These are phyloP conservation scores for Amiota minor DNA, from an alignment of 2,888 invertebrate species.

Conservation along the genomic window DNA sequence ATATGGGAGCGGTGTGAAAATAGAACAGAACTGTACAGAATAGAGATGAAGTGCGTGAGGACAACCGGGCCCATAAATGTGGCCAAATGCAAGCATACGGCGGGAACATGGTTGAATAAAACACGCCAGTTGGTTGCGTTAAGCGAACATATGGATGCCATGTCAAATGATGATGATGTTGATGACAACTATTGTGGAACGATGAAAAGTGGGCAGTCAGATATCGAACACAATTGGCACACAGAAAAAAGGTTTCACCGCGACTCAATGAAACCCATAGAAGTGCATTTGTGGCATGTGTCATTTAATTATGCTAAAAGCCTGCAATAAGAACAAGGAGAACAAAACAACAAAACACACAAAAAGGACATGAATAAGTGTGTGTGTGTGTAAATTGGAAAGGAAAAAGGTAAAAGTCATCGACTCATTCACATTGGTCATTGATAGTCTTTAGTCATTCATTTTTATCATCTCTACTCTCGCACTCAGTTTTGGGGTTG, in stretches of 20 bases:
- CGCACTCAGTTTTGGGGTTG: slow-evolving; percentile 42
- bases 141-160: slow-evolving; percentile 69
- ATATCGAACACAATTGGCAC: background rate
- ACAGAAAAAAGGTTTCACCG: background rate
- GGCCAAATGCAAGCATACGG: slow-evolving; percentile 41
- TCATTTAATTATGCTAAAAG: slow-evolving; percentile 73
- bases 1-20: no score
- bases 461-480: no score
- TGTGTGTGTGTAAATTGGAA: no score
- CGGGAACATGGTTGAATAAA: slow-evolving; percentile 32
- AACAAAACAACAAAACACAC: background rate
- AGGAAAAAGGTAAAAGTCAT: no score
- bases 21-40: slow-evolving; percentile 25
- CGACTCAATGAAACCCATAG: slow-evolving; percentile 55
- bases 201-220: background rate
- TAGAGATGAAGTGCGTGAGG: no score
- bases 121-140: slow-evolving; percentile 34
- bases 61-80: slow-evolving; percentile 1
- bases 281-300: slow-evolving; percentile 73
- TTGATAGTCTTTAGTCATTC: slow-evolving; percentile 52
- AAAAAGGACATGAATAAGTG: no score
- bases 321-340: slow-evolving; percentile 30
- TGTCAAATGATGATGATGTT: slow-evolving; percentile 62
- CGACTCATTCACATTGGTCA: slow-evolving; percentile 44
- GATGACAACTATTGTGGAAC: slow-evolving; percentile 31